Evolutionary conservation across 2,113 vertebrate genomes (phyloP), one percentile per base, ranked within the genome.

Genomic region (Todiramphus chloris): DNA sequence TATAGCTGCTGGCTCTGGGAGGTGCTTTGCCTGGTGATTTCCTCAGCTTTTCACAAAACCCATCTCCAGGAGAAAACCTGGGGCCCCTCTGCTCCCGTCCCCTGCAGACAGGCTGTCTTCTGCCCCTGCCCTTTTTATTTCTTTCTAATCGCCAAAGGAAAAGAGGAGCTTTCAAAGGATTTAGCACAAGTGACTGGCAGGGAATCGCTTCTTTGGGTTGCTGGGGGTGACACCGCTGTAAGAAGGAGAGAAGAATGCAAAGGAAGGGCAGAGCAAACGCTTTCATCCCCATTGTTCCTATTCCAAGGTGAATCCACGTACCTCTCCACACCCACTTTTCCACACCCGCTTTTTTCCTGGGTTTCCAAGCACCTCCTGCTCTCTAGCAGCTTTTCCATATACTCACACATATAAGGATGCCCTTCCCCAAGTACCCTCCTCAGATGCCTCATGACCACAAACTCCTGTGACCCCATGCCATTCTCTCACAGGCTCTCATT

Each of bases 101-200:
- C 55, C 76, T 92, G 77, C 69, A 92, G 94, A 92, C 95, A 95
- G 91, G 14, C 58, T 87, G 91, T 92, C 95, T 95, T 95, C 90
- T 72, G 80, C 50, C 81, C 39, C 68, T 44, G 63, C 48, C 53
- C 55, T 68, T 88, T 74, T 73, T 68, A 87, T 75, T 74, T 93
- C 35, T 79, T 94, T 79, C 62, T 91, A 53, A 92, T 87, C 3
- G 0, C 16, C n/a, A 53, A n/a, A 83, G 67, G 56, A 93, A 73
- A 70, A 78, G 73, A 83, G 43, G 35, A 89, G 69, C 68, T 97
- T 94, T 87, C 90, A 95, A 94, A 96, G 94, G 66, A 75, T 82
- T 96, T 89, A 89, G 69, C 66, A 58, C 66, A 86, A 96, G 73
- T n/a, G 43, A 51, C 86, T 90, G 70, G 69, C 50, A 89, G 77